phyloP scores from a whole-genome alignment of 2,113 vertebrate genomes.

The Ammospiza nelsoni region DNA sequence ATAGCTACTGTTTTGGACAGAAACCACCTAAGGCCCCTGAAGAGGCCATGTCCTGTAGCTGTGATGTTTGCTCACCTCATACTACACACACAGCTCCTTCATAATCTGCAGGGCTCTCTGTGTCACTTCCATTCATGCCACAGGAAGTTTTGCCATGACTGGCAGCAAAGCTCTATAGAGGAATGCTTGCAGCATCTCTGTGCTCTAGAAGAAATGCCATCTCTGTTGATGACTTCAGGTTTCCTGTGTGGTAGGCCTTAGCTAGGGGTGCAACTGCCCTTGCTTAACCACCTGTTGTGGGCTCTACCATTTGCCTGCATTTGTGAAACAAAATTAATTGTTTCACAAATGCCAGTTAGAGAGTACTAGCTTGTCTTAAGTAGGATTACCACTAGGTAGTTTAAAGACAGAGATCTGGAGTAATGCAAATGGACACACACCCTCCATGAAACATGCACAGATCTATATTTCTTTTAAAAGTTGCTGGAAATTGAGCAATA shows the following conservation, averaged over 20 bases:
- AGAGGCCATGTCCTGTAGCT: not conserved
- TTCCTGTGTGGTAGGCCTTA: not conserved
- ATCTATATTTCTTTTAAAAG: slow-evolving; percentile 54
- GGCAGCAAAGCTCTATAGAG: not conserved
- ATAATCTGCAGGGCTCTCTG: not conserved
- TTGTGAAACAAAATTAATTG: slow-evolving; percentile 39
- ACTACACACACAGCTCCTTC: not conserved
- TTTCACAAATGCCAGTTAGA: slow-evolving; percentile 52
- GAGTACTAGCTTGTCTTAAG: slow-evolving; percentile 51
- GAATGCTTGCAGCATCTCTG: not conserved
- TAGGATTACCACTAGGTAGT: not conserved
- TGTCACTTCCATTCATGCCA: not conserved
- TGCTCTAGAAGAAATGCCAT: not conserved
- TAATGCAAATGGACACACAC: slow-evolving; percentile 47
- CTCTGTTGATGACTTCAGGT: not conserved
- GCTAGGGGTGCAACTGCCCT: not conserved
- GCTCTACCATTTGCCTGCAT: not conserved
- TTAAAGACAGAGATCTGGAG: slow-evolving; percentile 52
- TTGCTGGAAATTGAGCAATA: slow-evolving; percentile 29
- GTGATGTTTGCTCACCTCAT: not conserved
- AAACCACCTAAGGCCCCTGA: not conserved
- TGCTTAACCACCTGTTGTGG: not conserved
- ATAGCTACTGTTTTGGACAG: slow-evolving; percentile 1
- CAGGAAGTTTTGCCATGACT: not conserved
- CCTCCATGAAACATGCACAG: slow-evolving; percentile 43